These are phyloP conservation scores for Gymnopithys bicolor DNA, from an alignment of 2,797 vertebrate species.

Conservation along the genomic window DNA sequence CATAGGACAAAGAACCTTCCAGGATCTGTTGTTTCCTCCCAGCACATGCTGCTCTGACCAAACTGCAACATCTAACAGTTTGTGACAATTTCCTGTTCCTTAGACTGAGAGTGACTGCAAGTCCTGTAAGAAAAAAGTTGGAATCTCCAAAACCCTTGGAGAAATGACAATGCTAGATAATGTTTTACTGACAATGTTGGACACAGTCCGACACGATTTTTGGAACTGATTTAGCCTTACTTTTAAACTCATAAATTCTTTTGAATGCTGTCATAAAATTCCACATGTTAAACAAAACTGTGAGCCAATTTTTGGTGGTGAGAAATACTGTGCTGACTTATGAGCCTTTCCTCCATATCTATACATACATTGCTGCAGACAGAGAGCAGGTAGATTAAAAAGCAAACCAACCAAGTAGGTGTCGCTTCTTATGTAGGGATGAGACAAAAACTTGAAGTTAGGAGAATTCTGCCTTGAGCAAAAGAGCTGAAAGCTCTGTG, in stretches of 20 bases:
- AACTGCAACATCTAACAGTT: not conserved
- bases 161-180: not conserved
- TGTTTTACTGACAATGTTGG: not conserved
- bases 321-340: conserved; percentile 25
- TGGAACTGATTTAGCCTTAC: conserved; percentile 34
- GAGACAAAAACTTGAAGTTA: not conserved
- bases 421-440: not conserved
- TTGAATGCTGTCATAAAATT: not conserved
- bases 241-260: conserved; percentile 37
- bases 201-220: not conserved
- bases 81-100: not conserved
- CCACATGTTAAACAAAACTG: not conserved
- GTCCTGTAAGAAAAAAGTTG: not conserved
- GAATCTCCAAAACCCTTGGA: not conserved
- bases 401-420: not conserved
- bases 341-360: not conserved
- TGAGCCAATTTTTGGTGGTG: not conserved
- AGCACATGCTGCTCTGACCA: not conserved
- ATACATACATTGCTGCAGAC: not conserved
- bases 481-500: not conserved
- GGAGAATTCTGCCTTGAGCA: not conserved
- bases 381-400: conserved; percentile 9
- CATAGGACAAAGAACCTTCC: not conserved
- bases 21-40: not conserved
- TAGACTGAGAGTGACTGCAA: not conserved